Conservation (phyloP, 2,113 vertebrate genomes). For the Urocolius indicus region DNA sequence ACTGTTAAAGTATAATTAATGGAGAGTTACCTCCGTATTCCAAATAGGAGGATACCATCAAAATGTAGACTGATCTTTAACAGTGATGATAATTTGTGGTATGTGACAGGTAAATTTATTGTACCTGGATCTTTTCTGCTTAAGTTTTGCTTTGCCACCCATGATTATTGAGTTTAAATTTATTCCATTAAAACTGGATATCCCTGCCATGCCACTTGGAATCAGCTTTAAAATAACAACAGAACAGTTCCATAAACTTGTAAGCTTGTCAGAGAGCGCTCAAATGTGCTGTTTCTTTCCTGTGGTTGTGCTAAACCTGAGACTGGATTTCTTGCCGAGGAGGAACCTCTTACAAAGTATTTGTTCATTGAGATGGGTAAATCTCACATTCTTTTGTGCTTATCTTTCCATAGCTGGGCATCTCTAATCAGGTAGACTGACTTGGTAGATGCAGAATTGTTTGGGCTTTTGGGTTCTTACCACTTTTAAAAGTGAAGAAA, state of each 20-base stretch:
- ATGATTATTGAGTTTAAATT: not conserved
- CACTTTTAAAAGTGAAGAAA: not conserved
- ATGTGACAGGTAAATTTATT: not conserved
- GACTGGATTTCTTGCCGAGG: not conserved
- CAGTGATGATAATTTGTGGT: fast-evolving
- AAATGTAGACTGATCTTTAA: not conserved
- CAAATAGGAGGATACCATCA: not conserved
- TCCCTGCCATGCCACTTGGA: not conserved
- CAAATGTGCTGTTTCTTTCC: not conserved
- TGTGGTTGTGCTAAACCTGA: not conserved
- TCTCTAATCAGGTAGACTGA: not conserved
- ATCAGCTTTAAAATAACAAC: not conserved
- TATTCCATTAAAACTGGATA: not conserved
- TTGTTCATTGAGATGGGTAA: not conserved
- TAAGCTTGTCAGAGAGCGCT: not conserved
- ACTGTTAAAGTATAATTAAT: not conserved
- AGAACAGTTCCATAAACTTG: not conserved
- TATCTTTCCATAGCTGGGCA: not conserved
- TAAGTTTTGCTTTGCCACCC: not conserved
- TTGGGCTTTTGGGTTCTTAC: not conserved
- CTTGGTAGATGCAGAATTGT: not conserved
- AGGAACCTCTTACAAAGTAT: not conserved
- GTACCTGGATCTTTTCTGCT: not conserved
- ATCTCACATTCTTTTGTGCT: not conserved
- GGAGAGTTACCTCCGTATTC: not conserved